Percentiles rank a stretch among this genome's conserved stretches.
Conservation (phyloP, 2,888 invertebrate genomes). For the Neuroscelio doddi region DNA sequence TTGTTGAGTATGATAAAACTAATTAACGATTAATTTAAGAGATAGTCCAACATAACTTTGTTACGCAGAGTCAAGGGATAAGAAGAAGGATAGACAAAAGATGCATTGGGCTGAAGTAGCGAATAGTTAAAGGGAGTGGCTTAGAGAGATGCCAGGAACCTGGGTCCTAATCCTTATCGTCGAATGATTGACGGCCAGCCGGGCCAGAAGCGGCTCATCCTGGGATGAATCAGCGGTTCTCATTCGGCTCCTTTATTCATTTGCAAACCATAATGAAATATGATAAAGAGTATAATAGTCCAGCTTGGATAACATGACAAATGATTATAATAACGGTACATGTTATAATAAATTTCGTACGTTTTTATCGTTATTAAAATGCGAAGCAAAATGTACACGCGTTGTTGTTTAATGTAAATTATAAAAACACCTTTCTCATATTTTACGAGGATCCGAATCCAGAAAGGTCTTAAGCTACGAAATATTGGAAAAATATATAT, state of each 20-base stretch:
- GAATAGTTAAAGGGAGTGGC: not conserved
- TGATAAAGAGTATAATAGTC: too few relatives aligned
- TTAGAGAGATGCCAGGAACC: slow-evolving; percentile 2
- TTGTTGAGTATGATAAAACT: slow-evolving; percentile 16
- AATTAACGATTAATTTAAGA: slow-evolving; percentile 33
- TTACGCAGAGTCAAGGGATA: slow-evolving; percentile 12
- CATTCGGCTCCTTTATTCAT: not conserved
- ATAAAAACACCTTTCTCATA: too few relatives aligned
- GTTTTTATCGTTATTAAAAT: too few relatives aligned
- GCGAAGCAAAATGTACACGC: too few relatives aligned
- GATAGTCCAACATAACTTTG: slow-evolving; percentile 27
- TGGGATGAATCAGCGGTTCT: slow-evolving; percentile 4
- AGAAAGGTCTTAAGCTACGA: too few relatives aligned
- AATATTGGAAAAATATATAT: too few relatives aligned
- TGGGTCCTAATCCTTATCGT: slow-evolving; percentile 5
- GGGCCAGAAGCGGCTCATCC: slow-evolving; percentile 6
- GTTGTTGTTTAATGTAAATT: too few relatives aligned
- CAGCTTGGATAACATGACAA: too few relatives aligned
- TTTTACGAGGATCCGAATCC: too few relatives aligned
- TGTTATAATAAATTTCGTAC: too few relatives aligned
- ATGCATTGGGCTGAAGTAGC: slow-evolving; percentile 12
- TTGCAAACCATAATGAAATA: too few relatives aligned
- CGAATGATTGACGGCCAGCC: slow-evolving; percentile 6
- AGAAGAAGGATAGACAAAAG: slow-evolving; percentile 11
- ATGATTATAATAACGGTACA: too few relatives aligned